A percentile compares a stretch with the other conserved stretches of the same genome.
Evolutionary conservation across 2,797 vertebrate genomes (phyloP).

Genomic region (Platalea minor): DNA sequence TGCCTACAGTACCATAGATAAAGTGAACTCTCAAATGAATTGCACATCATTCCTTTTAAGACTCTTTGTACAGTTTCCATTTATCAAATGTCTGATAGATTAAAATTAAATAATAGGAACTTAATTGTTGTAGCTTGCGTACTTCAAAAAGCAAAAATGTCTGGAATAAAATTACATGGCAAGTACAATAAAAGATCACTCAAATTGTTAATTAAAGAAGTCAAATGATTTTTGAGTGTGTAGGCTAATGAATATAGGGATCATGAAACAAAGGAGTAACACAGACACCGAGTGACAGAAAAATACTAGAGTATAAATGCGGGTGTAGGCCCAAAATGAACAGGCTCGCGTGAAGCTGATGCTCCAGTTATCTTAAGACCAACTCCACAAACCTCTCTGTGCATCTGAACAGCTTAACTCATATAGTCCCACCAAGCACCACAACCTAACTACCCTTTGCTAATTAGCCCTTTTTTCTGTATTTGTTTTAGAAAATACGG

Average conservation of each 20-base stretch:
- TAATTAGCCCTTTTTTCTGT: not conserved
- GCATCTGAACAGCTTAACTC: not conserved
- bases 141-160: not conserved
- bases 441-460: not conserved
- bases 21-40: not conserved
- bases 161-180: slow-evolving; percentile 17
- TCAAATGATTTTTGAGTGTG: not conserved
- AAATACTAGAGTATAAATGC: not conserved
- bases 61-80: not conserved
- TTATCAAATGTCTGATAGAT: not conserved
- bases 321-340: not conserved
- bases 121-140: not conserved
- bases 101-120: slow-evolving; percentile 2
- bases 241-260: not conserved
- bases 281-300: not conserved
- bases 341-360: not conserved
- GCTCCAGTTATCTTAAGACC: not conserved
- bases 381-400: not conserved
- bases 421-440: not conserved
- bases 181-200: slow-evolving; percentile 47
- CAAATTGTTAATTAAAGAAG: slow-evolving; percentile 7
- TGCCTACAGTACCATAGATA: not conserved
- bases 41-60: not conserved
- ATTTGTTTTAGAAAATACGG: not conserved
- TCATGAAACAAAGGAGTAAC: not conserved